phyloP scores from a whole-genome alignment of 2,888 invertebrate species.

The Mayetiola destructor region DNA sequence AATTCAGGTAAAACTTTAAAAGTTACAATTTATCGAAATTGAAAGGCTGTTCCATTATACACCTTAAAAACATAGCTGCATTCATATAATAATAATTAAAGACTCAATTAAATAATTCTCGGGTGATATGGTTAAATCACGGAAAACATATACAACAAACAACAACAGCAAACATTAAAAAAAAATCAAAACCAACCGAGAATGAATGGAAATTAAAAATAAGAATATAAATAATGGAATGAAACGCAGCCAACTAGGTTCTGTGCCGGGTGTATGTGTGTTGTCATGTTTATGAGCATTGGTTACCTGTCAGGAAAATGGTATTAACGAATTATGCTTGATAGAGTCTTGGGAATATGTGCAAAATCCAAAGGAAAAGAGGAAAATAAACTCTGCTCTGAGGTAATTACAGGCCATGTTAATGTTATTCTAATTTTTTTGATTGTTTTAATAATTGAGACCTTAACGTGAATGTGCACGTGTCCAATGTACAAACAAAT shows the following conservation, averaged over 20 bases:
- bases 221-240: too few species aligned
- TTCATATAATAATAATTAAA: slow-evolving; percentile 13
- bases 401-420: slow-evolving; percentile 11
- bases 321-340: too few species aligned
- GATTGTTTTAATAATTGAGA: slow-evolving; percentile 10
- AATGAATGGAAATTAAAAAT: not conserved
- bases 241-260: too few species aligned
- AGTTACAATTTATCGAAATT: too few species aligned
- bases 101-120: slow-evolving; percentile 12
- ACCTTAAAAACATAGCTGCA: slow-evolving; percentile 10
- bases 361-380: not conserved
- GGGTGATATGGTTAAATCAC: slow-evolving; percentile 11
- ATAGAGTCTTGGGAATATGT: too few species aligned
- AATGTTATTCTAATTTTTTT: slow-evolving; percentile 13
- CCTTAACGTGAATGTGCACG: not conserved
- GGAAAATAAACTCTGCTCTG: not conserved
- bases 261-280: too few species aligned
- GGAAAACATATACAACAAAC: not conserved
- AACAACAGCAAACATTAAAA: not conserved
- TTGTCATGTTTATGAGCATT: too few species aligned
- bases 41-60: slow-evolving; percentile 9
- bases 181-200: not conserved
- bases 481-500: not conserved
- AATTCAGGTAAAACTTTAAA: too few species aligned
- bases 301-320: too few species aligned